Percentiles rank a stretch among this genome's conserved stretches.
phyloP scores from a whole-genome alignment of 2,113 vertebrate genomes.

The Abramis brama region DNA sequence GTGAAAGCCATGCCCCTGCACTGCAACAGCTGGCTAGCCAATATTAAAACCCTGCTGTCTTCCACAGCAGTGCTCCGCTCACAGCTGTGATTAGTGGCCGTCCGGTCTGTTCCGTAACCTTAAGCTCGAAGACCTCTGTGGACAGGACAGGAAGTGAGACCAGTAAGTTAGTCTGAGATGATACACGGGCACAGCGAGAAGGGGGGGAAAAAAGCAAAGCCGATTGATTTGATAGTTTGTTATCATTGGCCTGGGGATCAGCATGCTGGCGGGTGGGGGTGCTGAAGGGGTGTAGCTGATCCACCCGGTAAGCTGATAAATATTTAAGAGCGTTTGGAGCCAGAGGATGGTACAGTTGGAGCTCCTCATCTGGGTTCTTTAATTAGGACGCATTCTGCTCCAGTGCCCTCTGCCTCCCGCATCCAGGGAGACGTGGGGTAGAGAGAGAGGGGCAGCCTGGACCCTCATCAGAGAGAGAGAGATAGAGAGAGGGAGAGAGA shows the following conservation, averaged over 20 bases:
- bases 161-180: background rate
- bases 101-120: slow-evolving; percentile 56
- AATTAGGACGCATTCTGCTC: slow-evolving; percentile 64
- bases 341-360: slow-evolving; percentile 53
- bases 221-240: slow-evolving; percentile 39
- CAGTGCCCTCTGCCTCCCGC: slow-evolving; percentile 56
- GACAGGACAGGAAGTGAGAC: slow-evolving; percentile 48
- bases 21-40: slow-evolving; percentile 58
- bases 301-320: slow-evolving; percentile 61
- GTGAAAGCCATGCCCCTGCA: slow-evolving; percentile 47
- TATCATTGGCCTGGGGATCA: slow-evolving; percentile 44
- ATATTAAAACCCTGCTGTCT: slow-evolving; percentile 57
- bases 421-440: slow-evolving; percentile 49
- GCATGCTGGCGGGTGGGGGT: slow-evolving; percentile 25
- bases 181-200: background rate
- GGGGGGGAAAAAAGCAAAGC: background rate
- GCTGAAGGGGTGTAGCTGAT: slow-evolving; percentile 52
- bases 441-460: slow-evolving; percentile 29
- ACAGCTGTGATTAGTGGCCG: slow-evolving; percentile 56
- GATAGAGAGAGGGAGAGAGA: slow-evolving; percentile 6
- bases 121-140: slow-evolving; percentile 38
- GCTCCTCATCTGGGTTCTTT: slow-evolving; percentile 60
- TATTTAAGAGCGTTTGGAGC: slow-evolving; percentile 60
- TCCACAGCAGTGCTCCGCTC: slow-evolving; percentile 55
- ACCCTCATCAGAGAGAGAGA: slow-evolving; percentile 2